Evolutionary conservation across 2,888 invertebrate species (phyloP).

Genomic region (Timema podura): DNA sequence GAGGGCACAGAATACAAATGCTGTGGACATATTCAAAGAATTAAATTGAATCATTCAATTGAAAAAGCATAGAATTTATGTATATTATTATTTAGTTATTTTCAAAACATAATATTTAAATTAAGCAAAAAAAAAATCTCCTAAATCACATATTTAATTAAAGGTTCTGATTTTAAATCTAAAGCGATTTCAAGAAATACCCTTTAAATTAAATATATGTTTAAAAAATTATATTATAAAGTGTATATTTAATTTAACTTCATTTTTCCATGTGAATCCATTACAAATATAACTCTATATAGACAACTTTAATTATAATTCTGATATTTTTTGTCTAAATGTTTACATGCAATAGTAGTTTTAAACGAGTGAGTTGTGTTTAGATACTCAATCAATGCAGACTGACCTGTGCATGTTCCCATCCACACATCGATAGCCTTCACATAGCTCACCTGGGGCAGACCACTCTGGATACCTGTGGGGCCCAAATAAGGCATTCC

Average conservation of each 20-base stretch:
- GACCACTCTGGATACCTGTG: slow-evolving; percentile 44
- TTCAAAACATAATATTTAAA: too few relatives aligned
- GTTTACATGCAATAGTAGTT: background rate
- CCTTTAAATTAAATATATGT: too few relatives aligned
- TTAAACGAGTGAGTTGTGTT: background rate
- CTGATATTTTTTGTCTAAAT: background rate
- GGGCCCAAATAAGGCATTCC: background rate
- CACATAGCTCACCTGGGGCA: slow-evolving; percentile 47
- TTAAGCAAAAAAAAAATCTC: too few relatives aligned
- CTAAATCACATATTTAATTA: too few relatives aligned
- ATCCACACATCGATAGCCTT: slow-evolving; percentile 44
- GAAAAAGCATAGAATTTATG: background rate
- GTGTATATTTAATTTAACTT: background rate
- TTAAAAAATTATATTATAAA: background rate
- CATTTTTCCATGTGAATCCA: too few relatives aligned
- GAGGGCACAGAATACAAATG: slow-evolving; percentile 48
- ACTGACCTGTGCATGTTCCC: slow-evolving; percentile 43
- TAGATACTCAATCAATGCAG: background rate
- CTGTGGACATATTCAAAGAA: slow-evolving; percentile 31
- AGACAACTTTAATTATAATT: background rate
- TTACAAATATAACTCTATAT: too few relatives aligned
- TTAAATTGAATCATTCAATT: background rate
- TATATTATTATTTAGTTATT: background rate
- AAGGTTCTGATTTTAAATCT: too few relatives aligned
- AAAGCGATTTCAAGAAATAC: too few relatives aligned